phyloP scores from a whole-genome alignment of 2,888 invertebrate genomes.

The Nebria salina region DNA sequence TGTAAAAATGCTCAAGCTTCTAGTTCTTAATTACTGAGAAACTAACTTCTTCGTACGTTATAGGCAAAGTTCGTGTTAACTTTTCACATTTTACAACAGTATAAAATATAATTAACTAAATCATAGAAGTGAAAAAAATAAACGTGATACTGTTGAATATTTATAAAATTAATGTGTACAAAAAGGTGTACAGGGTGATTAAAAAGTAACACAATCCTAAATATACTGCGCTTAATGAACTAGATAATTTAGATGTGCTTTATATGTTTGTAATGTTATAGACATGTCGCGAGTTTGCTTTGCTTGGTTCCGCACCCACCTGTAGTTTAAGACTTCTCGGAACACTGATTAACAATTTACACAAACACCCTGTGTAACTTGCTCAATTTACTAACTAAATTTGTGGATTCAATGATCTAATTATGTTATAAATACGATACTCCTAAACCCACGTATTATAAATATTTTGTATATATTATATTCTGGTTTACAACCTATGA shows the following conservation, averaged over 20 bases:
- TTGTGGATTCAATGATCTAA: slow-evolving; percentile 35
- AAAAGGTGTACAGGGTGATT: slow-evolving; percentile 33
- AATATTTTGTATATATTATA: not conserved
- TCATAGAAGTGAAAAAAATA: not conserved
- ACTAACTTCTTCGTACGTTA: too few relatives aligned
- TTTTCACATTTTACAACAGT: not conserved
- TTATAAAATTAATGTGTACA: slow-evolving; percentile 24
- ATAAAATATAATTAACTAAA: slow-evolving; percentile 12
- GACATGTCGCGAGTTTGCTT: slow-evolving; percentile 6
- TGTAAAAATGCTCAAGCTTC: too few relatives aligned
- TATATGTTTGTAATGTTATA: slow-evolving; percentile 1
- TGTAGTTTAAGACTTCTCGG: slow-evolving; percentile 40
- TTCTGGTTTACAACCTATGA: not conserved
- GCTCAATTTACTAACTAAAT: slow-evolving; percentile 42
- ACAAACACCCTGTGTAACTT: slow-evolving; percentile 40
- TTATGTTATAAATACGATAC: slow-evolving; percentile 23
- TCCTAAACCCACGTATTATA: not conserved
- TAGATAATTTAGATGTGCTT: slow-evolving; percentile 39
- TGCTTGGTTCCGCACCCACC: slow-evolving; percentile 21
- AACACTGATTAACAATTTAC: slow-evolving; percentile 45
- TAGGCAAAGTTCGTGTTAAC: not conserved
- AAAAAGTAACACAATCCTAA: slow-evolving; percentile 44
- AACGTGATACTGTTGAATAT: slow-evolving; percentile 31
- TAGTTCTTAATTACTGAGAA: too few relatives aligned
- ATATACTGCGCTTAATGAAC: slow-evolving; percentile 44